Evolutionary conservation across 2,113 vertebrate genomes (phyloP).

Genomic region (Crotalus tigris): DNA sequence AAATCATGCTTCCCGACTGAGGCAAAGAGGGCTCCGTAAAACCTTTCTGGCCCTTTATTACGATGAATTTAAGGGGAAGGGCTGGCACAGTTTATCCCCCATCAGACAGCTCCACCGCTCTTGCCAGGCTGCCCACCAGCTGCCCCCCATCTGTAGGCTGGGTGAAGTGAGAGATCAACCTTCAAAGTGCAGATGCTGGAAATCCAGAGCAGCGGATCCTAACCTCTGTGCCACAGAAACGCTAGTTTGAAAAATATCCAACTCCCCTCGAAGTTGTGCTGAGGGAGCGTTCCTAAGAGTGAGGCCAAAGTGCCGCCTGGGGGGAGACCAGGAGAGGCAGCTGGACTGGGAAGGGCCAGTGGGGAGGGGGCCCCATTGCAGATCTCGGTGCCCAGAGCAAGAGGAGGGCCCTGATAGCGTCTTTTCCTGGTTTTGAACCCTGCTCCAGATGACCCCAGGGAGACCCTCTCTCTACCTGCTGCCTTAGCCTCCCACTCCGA

Average conservation of each 20-base stretch:
- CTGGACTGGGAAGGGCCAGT: neutral
- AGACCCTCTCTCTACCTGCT: neutral
- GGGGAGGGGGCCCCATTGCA: no score
- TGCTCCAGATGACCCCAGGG: neutral
- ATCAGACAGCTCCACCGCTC: neutral
- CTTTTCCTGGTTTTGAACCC: neutral
- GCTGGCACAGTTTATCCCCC: neutral
- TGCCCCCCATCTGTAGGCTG: neutral
- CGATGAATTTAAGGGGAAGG: no score
- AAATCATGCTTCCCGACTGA: neutral
- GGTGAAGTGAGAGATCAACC: no score
- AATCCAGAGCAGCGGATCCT: neutral
- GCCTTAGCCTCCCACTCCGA: constrained; percentile 3
- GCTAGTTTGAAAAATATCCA: no score
- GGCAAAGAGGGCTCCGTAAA: neutral
- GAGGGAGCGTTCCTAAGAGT: neutral
- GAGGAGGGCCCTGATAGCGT: neutral
- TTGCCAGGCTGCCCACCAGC: no score
- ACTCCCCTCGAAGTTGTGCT: neutral
- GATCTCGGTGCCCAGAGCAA: neutral
- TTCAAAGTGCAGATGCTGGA: neutral
- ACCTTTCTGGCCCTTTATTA: neutral
- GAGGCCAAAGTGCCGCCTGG: neutral
- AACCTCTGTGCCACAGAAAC: neutral
- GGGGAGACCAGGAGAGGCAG: neutral